Evolutionary conservation across 2,797 vertebrate genomes (phyloP).

Genomic region (Pipistrellus nathusii): DNA sequence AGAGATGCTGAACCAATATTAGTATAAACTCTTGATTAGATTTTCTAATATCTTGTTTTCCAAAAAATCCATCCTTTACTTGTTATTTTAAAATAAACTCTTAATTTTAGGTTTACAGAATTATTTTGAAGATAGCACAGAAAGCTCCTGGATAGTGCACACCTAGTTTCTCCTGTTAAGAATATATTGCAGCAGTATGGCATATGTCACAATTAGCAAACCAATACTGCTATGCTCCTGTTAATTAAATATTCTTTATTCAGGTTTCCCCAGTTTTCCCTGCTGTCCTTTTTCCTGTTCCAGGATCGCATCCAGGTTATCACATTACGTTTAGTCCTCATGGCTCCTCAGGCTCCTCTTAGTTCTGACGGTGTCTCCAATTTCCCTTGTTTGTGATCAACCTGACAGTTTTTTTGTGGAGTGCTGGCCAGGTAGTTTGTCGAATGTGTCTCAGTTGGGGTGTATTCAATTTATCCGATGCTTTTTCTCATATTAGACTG

Average conservation of each 20-base stretch:
- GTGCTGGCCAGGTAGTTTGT: neutral
- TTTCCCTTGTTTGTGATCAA: neutral
- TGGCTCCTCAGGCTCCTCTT: neutral
- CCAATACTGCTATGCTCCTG: neutral
- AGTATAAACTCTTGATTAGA: neutral
- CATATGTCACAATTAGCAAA: neutral
- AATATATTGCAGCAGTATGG: neutral
- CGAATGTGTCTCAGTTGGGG: neutral
- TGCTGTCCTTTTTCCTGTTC: neutral
- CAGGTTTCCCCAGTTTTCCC: neutral
- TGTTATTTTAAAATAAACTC: neutral
- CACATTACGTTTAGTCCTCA: neutral
- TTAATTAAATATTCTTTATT: neutral
- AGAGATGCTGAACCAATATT: neutral
- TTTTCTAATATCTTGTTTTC: neutral
- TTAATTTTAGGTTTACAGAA: slow-evolving; percentile 19
- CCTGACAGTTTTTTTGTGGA: neutral
- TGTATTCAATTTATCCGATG: slow-evolving; percentile 3
- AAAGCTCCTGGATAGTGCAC: accelerated
- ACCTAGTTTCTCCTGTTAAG: neutral
- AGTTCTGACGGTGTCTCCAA: neutral
- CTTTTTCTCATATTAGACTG: neutral
- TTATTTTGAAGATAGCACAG: neutral
- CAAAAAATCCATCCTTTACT: neutral
- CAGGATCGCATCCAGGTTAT: neutral